phyloP scores from a whole-genome alignment of 2,113 vertebrate genomes.

The Nycticebus coucang region DNA sequence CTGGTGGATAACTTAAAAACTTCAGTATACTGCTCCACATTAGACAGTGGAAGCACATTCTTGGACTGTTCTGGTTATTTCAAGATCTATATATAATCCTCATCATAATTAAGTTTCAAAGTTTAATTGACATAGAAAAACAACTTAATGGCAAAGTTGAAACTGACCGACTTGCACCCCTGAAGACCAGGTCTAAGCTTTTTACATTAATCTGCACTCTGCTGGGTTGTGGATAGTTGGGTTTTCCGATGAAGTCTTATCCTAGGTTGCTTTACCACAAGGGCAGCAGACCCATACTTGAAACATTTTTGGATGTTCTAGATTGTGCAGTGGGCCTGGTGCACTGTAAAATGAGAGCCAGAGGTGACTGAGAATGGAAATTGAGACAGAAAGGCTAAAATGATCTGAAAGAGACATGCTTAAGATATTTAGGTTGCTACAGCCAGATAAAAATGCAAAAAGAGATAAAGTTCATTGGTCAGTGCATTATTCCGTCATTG shows the following conservation, averaged over 20 bases:
- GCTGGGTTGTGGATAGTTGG: not conserved
- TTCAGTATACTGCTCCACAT: not conserved
- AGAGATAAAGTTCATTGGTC: conserved; percentile 40
- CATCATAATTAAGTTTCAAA: conserved; percentile 5
- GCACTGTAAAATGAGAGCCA: not conserved
- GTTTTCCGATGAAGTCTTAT: not conserved
- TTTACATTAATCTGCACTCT: not conserved
- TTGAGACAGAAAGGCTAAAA: not conserved
- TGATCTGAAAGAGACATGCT: not conserved
- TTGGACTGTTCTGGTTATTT: not conserved
- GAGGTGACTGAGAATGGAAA: not conserved
- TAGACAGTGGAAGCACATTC: not conserved
- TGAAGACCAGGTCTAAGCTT: not conserved
- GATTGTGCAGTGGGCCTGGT: not conserved
- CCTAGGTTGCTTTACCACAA: not conserved
- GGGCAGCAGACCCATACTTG: not conserved
- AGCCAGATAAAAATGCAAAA: not conserved
- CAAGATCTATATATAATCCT: not conserved
- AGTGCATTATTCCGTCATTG: conserved; percentile 37
- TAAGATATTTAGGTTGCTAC: not conserved
- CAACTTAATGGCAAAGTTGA: not conserved
- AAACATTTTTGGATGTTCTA: not conserved
- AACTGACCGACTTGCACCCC: not conserved
- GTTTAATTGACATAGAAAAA: not conserved
- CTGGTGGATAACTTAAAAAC: not conserved